Conservation (phyloP, 2,113 vertebrate genomes). For the Uria aalge region DNA sequence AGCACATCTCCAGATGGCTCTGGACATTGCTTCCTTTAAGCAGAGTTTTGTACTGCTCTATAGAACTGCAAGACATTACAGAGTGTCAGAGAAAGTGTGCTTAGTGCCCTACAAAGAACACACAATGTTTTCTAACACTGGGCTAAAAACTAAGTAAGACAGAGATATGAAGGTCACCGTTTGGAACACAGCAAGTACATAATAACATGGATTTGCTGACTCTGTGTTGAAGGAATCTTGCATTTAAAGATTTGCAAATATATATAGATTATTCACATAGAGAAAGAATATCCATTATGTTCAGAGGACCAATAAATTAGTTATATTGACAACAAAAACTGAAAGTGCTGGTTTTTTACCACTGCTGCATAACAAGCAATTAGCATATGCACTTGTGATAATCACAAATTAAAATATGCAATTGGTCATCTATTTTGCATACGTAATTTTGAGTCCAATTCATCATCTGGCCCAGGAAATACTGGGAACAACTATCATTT, state of each 20-base stretch:
- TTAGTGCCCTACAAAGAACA: background rate
- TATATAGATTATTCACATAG: background rate
- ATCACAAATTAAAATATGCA: background rate
- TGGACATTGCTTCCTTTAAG: background rate
- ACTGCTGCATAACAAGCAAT: background rate
- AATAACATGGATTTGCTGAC: background rate
- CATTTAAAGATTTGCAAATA: background rate
- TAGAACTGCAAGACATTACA: background rate
- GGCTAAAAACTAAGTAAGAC: background rate
- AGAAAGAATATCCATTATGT: background rate
- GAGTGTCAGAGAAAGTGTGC: background rate
- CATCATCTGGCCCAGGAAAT: background rate
- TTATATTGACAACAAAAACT: background rate
- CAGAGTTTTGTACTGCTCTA: background rate
- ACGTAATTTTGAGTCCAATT: background rate
- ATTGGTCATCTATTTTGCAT: background rate
- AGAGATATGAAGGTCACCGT: background rate
- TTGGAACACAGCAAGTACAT: background rate
- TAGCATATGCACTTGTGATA: background rate
- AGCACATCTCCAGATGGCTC: background rate
- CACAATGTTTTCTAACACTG: background rate
- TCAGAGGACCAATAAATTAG: background rate
- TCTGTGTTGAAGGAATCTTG: background rate
- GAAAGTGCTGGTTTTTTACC: background rate
- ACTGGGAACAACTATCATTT: background rate